Base-by-base conservation (phyloP, 2,113 vertebrate species). In the Menidia beryllina region DNA sequence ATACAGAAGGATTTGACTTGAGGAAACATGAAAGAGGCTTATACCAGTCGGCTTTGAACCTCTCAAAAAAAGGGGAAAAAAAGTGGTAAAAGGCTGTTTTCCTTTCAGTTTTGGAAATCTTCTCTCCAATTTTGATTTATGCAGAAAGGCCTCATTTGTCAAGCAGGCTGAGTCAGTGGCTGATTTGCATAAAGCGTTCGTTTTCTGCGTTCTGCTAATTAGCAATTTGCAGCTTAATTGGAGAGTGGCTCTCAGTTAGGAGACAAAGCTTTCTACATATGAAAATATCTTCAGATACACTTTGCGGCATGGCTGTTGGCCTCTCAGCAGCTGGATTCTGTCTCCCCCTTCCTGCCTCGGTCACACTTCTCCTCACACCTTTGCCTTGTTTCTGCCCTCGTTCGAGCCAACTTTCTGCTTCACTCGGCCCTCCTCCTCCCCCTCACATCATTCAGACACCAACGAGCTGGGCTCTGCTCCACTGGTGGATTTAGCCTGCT, bases 211-310 rank as follows among this genome's bases (percentile, higher is more conserved):
- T 93, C 91, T 88, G 88, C 92, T 94, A 94, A 94, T 94, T 94
- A 93, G 93, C 92, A 93, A 94, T 94, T 94, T 94, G 91, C 93
- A 92, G 91, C 90, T 94, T 94, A 94, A 94, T 94, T 94, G 94
- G 92, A 89, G 87, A 91, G 88, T 67, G 84, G 87, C 86, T 92
- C 89, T 90, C 81, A 23, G 88, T 90, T 77, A 88, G 66, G 80
- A 93, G 92, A 94, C 89, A 91, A 93, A 91, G 90, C 92, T 91
- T 81, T 88, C 86, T 69, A 84, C 72, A 67, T 91, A 85, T 89
- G 87, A 90, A 93, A 91, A 94, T 93, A 91, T 92, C 89, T 91
- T 71, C 82, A 86, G 87, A 92, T 88, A 74, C 80, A 86, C 77
- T 85, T 73, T 61, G 75, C 45, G 67, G 81, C 78, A 57, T 48